phyloP scores from a whole-genome alignment of 2,888 invertebrate genomes.

The Stenotaenia linearis region DNA sequence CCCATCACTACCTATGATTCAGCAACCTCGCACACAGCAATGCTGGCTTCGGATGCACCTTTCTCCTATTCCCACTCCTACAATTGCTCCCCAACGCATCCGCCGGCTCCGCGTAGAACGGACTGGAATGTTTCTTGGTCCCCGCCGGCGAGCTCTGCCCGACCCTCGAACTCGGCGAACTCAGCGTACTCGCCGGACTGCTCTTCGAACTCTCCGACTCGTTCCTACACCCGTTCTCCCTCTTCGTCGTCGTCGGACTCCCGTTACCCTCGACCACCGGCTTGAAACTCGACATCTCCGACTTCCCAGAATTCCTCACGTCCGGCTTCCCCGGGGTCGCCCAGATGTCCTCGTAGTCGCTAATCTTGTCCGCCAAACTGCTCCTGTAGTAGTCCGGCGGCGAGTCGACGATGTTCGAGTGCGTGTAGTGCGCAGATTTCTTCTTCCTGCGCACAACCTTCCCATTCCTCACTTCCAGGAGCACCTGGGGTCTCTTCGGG shows the following conservation, averaged over 20 bases:
- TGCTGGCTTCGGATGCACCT: not conserved
- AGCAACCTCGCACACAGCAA: constrained; percentile 31
- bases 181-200: not conserved
- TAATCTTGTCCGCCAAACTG: constrained; percentile 82
- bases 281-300: not conserved
- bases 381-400: constrained; percentile 60
- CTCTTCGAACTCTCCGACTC: not conserved
- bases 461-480: not conserved
- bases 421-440: constrained; percentile 43
- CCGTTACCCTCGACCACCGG: not conserved
- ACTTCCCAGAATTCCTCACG: constrained; percentile 32
- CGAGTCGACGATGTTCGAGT: constrained; percentile 77
- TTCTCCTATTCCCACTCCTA: not conserved
- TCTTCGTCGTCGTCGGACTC: not conserved
- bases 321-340: constrained; percentile 51
- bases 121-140: constrained; percentile 54
- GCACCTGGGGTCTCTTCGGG: not conserved
- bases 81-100: constrained; percentile 56
- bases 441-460: constrained; percentile 3
- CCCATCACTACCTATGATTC: no score
- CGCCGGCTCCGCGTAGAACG: constrained; percentile 84
- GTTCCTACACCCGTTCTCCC: not conserved
- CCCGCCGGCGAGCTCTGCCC: constrained; percentile 36
- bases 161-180: not conserved
- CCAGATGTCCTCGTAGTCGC: constrained; percentile 95